Conservation (phyloP, 1,140 invertebrate species). For the Lepidurus couesii region DNA sequence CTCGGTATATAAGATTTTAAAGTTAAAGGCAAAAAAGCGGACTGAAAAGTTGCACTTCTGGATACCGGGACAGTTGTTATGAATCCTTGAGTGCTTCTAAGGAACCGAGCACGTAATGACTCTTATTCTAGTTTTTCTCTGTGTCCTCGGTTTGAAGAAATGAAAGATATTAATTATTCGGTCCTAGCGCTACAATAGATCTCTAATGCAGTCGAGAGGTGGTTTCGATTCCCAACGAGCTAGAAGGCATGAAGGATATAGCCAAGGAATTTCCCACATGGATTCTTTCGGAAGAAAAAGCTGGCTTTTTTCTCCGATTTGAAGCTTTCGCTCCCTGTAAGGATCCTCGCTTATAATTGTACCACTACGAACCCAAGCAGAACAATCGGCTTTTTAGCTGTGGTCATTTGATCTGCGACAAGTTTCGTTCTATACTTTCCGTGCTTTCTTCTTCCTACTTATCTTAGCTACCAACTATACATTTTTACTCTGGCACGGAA, state of each 20-base stretch:
- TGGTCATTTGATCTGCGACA: constrained; percentile 9
- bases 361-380: constrained; percentile 12
- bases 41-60: no score
- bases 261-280: constrained; percentile 3
- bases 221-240: background rate
- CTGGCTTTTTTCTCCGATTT: background rate
- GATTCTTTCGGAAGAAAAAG: background rate
- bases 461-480: background rate
- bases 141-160: background rate
- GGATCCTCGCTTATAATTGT: constrained; percentile 2
- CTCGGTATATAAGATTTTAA: no score
- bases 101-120: background rate
- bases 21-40: no score
- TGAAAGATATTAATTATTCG: constrained; percentile 9
- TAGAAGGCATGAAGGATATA: background rate
- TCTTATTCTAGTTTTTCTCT: background rate
- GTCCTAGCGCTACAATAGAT: background rate
- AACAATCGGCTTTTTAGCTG: constrained; percentile 16
- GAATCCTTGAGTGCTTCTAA: no score
- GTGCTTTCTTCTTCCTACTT: background rate
- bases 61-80: no score
- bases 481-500: no score
- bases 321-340: background rate
- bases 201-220: background rate
- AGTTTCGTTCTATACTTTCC: background rate